Evolutionary conservation across 1,140 invertebrate genomes (phyloP), one percentile per base, ranked within the genome.

Genomic region (Pogonognathellus flavescens): DNA sequence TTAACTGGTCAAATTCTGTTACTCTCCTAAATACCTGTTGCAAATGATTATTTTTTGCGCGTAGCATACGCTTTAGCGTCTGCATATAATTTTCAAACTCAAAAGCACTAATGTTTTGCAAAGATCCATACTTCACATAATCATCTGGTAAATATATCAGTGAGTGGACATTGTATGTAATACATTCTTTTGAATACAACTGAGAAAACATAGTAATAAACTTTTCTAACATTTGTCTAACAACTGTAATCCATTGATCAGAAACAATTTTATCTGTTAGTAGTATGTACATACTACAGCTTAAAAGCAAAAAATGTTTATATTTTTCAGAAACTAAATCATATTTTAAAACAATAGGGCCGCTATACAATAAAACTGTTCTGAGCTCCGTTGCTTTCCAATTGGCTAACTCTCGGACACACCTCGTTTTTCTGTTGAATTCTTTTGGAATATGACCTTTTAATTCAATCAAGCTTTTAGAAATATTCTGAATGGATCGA

Each of bases 381-480:
- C 91, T 84, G 87, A 91, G 91, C 87, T 92, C 91, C 55, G 91
- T 92, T 8, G 91, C 91, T 88, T 92, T 92, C 91, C 91, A 92
- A 20, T 89, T 76, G 8, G 89, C 87, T 50, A 91, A 31, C 80
- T 91, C 90, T 49, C 82, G 70, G 4, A 92, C 83, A 55, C 86
- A 66, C 81, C 90, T 85, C 10, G 90, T 90, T 85, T 91, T 90
- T 84, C 91, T 84, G 60, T 80, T 81, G 90, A 91, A 92, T 86
- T 92, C 90, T 59, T n/a, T 22, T 52, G 91, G 89, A 52, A 90
- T 49, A 13, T 80, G n/a, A 80, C 62, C 11, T 70, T 70, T 70
- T 70, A 70, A 70, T 16, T 22, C 20, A 11, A 22, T 13, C 14
- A 70, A 18, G 11, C 62, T 22, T 18, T 70, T 18, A 20, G 62